These are phyloP conservation scores for Microctenopoma lineatum DNA, from an alignment of 2,797 vertebrate genomes.

Conservation along the genomic window DNA sequence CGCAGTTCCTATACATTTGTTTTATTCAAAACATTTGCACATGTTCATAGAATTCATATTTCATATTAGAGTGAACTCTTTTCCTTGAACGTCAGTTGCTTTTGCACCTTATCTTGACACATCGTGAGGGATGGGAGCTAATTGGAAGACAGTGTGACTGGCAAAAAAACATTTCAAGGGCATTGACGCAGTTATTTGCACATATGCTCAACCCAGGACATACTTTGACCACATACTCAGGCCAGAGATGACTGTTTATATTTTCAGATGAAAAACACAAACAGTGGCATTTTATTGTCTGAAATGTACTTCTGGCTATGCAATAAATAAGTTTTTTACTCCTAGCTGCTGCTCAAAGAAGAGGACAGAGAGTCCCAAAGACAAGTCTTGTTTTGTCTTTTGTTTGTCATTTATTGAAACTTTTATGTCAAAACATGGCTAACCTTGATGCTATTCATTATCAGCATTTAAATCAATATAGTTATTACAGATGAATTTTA, in stretches of 20 bases:
- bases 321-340: not conserved
- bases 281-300: constrained; percentile 28
- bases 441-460: not conserved
- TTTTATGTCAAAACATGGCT: not conserved
- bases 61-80: constrained; percentile 3
- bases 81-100: constrained; percentile 33
- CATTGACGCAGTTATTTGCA: constrained; percentile 38
- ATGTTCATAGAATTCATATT: not conserved
- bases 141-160: constrained; percentile 34
- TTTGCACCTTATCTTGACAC: constrained; percentile 55
- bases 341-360: constrained; percentile 1
- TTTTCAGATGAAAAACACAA: constrained; percentile 24
- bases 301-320: constrained; percentile 18
- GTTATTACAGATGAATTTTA: not conserved
- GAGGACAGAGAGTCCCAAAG: not conserved
- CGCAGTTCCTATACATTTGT: not conserved
- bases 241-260: constrained; percentile 18
- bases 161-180: constrained; percentile 55
- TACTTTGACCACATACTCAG: not conserved
- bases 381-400: not conserved
- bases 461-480: not conserved
- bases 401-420: not conserved
- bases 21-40: not conserved
- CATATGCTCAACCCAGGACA: constrained; percentile 20
- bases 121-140: constrained; percentile 52